Evolutionary conservation across 2,797 vertebrate species (phyloP).

Genomic region (Enoplosus armatus): DNA sequence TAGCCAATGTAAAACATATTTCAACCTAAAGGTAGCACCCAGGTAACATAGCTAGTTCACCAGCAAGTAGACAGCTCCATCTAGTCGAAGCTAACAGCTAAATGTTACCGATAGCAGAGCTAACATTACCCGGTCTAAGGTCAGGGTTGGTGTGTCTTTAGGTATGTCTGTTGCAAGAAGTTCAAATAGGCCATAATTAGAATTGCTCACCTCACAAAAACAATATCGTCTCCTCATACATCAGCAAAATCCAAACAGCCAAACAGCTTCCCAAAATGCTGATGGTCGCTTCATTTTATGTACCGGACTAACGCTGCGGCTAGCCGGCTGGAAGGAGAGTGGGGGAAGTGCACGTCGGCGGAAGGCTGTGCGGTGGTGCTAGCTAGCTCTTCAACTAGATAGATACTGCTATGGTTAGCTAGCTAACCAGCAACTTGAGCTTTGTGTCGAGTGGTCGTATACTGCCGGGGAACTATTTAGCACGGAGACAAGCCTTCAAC

Average conservation of each 20-base stretch:
- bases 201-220: slow-evolving; percentile 83
- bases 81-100: slow-evolving; percentile 72
- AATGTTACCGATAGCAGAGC: slow-evolving; percentile 63
- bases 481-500: slow-evolving; percentile 28
- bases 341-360: slow-evolving; percentile 86
- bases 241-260: slow-evolving; percentile 84
- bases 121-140: slow-evolving; percentile 82
- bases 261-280: slow-evolving; percentile 80
- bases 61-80: slow-evolving; percentile 77
- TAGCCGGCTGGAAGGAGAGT: slow-evolving; percentile 84
- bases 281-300: slow-evolving; percentile 86
- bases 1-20: slow-evolving; percentile 19
- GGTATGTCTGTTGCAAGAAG: slow-evolving; percentile 52
- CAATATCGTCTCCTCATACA: slow-evolving; percentile 82
- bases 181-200: slow-evolving; percentile 45
- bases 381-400: slow-evolving; percentile 61
- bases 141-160: slow-evolving; percentile 77
- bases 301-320: slow-evolving; percentile 83
- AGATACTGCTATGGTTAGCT: slow-evolving; percentile 64
- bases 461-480: slow-evolving; percentile 19
- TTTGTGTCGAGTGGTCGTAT: slow-evolving; percentile 42
- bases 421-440: slow-evolving; percentile 47
- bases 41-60: slow-evolving; percentile 69
- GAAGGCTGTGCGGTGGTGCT: slow-evolving; percentile 72
- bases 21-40: slow-evolving; percentile 64